Base-by-base conservation (phyloP, 2,888 invertebrate species). In the Barypeithes pellucidus region DNA sequence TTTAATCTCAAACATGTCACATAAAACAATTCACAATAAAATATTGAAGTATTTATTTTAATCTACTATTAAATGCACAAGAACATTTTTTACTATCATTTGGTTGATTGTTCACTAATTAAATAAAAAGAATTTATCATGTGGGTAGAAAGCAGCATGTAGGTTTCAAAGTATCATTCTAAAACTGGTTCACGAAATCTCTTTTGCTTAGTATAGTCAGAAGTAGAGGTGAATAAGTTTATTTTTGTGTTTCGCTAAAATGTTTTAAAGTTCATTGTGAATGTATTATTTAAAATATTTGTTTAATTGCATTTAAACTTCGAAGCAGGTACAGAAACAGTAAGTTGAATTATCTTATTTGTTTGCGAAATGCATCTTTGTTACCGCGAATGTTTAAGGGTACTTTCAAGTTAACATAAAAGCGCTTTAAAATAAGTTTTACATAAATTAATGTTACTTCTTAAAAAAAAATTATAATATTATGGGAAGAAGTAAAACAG, bases 131-230 rank as follows among this genome's bases (percentile, higher is more conserved):
- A 76, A 74, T 77, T 75, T 73, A 60, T 68, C 72, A 69, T 73
- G 79, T 78, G 77, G 79, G 79, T 63, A 74, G 79, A 73, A 65
- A 73, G 65, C 43, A 16, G 52, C 36, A 76, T 73, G 78, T 78
- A 77, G 78, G 78, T 71, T 75, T 74, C 18, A 65, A 60, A 57
- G 66, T 72, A 68, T 69, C 47, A 61, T 72, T 68, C 67, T 76
- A 75, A 77, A 79, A 78, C 78, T 79, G 76, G 77, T 78, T 77
- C 77, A 76, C 68, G 70, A 47, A 67, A 29, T 74, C 70, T 57
- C 62, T 67, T 62, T 20, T 29, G 60, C 29, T 70, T 47, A 66
- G 67, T 73, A 54, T 50, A 47, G 67, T 60, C n/a, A 22, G 9
- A 47, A 33, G 67, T 57, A 59, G 59, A 67, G 67, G 67, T 67